Conservation (phyloP, 2,113 vertebrate species). For the Apaloderma vittatum region DNA sequence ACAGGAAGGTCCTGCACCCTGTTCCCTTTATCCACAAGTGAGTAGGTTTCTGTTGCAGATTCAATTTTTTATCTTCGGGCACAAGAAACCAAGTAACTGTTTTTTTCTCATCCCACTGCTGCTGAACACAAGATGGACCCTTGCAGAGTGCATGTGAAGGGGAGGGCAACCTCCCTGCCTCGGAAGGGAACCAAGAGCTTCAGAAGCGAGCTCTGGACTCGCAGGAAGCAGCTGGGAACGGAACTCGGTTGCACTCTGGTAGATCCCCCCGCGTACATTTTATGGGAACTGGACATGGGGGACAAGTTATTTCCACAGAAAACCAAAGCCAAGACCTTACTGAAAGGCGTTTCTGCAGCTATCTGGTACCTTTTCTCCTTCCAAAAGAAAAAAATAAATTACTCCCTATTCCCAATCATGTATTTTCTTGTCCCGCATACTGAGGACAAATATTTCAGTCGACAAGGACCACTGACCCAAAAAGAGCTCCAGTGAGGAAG, state of each 20-base stretch:
- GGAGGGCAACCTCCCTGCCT: background rate
- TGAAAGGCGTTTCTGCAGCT: background rate
- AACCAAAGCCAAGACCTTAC: background rate
- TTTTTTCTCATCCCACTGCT: background rate
- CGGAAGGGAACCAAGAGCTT: background rate
- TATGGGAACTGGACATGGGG: background rate
- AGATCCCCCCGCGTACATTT: no score
- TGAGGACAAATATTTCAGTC: background rate
- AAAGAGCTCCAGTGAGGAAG: background rate
- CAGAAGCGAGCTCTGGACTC: background rate
- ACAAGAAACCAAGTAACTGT: background rate
- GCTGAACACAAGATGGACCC: background rate
- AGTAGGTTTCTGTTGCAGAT: background rate
- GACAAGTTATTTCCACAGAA: background rate
- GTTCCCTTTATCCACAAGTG: background rate
- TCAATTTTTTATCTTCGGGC: background rate
- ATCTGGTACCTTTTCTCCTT: background rate
- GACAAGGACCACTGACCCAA: background rate
- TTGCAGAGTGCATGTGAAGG: background rate
- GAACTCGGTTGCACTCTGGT: background rate
- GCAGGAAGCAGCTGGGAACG: background rate
- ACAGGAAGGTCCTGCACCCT: background rate
- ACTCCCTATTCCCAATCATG: background rate
- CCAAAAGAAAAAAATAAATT: background rate
- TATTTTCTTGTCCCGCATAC: background rate